phyloP scores from a whole-genome alignment of 2,888 invertebrate genomes.

The Tetranychus piercei region DNA sequence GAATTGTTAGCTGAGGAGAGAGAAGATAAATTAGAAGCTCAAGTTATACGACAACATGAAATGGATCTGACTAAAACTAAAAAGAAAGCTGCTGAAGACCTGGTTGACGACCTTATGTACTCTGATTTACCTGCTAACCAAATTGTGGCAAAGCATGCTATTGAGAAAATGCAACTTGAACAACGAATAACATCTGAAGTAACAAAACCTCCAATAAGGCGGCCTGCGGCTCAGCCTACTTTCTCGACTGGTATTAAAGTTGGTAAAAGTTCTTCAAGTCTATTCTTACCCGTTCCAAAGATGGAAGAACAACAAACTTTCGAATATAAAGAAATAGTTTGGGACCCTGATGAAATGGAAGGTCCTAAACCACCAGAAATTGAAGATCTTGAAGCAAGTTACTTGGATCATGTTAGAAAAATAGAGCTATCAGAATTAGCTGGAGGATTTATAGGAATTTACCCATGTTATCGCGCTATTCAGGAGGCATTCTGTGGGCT shows the following conservation, averaged over 20 bases:
- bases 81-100: conserved; percentile 64
- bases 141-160: conserved; percentile 61
- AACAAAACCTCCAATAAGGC: conserved; percentile 17
- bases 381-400: conserved; percentile 47
- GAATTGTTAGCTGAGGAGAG: conserved; percentile 49
- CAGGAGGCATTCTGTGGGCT: conserved; percentile 63
- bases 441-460: conserved; percentile 62
- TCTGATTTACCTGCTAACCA: conserved; percentile 72
- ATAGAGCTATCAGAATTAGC: conserved; percentile 58
- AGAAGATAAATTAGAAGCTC: conserved; percentile 47
- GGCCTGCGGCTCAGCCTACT: conserved; percentile 30
- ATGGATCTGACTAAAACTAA: conserved; percentile 24
- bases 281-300: conserved; percentile 49
- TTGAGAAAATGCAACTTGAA: conserved; percentile 13
- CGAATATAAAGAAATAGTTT: conserved; percentile 43
- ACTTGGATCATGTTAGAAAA: conserved; percentile 51
- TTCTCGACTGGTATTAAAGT: conserved; percentile 75
- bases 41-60: conserved; percentile 38
- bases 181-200: not conserved
- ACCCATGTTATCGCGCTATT: conserved; percentile 66
- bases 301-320: conserved; percentile 56
- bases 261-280: conserved; percentile 43
- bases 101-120: conserved; percentile 87
- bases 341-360: conserved; percentile 39
- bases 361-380: conserved; percentile 54